phyloP scores from a whole-genome alignment of 1,140 invertebrate species.

The Amyelois transitella region DNA sequence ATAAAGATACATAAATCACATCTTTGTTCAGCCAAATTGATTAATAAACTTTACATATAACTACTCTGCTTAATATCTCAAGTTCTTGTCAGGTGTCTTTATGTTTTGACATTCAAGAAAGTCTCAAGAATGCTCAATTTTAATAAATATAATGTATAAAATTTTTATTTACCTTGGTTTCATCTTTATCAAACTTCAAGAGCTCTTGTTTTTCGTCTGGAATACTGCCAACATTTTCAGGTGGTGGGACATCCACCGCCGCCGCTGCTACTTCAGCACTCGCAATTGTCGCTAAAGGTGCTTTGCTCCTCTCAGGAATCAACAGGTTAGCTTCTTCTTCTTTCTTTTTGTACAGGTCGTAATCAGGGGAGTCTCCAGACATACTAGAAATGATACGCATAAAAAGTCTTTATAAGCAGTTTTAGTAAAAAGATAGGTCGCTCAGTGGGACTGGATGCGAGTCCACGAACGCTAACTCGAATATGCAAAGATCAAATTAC shows the following conservation, averaged over 20 bases:
- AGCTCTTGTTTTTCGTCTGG: slow-evolving; percentile 39
- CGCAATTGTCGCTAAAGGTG: slow-evolving; percentile 21
- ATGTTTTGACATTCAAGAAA: too few relatives aligned
- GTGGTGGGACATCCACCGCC: slow-evolving; percentile 24
- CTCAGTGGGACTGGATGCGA: neutral
- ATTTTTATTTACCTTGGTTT: slow-evolving; percentile 31
- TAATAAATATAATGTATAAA: neutral
- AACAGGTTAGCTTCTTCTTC: slow-evolving; percentile 40
- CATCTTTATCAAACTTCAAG: slow-evolving; percentile 31
- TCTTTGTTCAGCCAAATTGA: too few relatives aligned
- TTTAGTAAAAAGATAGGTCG: neutral
- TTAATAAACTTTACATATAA: too few relatives aligned
- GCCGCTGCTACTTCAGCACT: slow-evolving; percentile 23
- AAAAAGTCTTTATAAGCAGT: neutral
- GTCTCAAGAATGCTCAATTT: neutral
- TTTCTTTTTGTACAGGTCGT: slow-evolving; percentile 38
- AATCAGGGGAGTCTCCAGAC: slow-evolving; percentile 47
- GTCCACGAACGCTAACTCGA: neutral
- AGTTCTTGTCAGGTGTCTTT: too few relatives aligned
- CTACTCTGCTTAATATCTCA: too few relatives aligned
- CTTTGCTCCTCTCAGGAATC: slow-evolving; percentile 30
- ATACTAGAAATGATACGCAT: slow-evolving; percentile 36
- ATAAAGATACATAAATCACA: too few relatives aligned
- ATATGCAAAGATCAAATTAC: neutral
- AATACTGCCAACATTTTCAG: slow-evolving; percentile 11